Percentiles rank a stretch among this genome's conserved stretches.
Conservation (phyloP, 37 sponge, comb jelly and placozoan genomes). For the Chondrilla cf. caribensis region DNA sequence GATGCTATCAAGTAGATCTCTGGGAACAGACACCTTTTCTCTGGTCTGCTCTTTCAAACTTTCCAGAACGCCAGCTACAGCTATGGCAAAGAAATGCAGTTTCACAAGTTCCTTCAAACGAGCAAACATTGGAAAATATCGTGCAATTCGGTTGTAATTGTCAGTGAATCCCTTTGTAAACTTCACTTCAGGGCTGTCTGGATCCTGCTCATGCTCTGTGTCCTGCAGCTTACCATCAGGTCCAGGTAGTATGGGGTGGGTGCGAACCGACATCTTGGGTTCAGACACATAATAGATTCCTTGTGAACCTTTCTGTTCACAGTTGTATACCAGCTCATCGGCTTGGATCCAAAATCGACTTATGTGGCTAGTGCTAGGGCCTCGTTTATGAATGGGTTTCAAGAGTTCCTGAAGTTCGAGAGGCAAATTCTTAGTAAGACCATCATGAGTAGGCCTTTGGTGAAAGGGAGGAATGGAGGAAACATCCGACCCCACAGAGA, state of each 20-base stretch:
- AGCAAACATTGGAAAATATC: constrained; percentile 63
- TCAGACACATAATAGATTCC: constrained; percentile 6
- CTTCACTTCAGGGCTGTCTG: constrained; percentile 60
- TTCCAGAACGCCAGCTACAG: not conserved
- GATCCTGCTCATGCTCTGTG: constrained; percentile 36
- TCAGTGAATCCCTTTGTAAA: constrained; percentile 63
- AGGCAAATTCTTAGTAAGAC: constrained; percentile 47
- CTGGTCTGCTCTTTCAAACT: not conserved
- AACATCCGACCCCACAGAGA: constrained; percentile 69
- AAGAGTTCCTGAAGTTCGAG: constrained; percentile 32
- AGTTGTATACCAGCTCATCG: constrained; percentile 38
- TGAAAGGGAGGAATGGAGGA: constrained; percentile 67
- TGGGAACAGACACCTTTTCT: not conserved
- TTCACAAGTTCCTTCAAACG: constrained; percentile 52
- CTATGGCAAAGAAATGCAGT: constrained; percentile 35
- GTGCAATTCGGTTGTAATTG: constrained; percentile 44
- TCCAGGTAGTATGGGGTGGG: constrained; percentile 41
- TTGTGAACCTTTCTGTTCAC: not conserved
- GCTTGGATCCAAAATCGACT: constrained; percentile 75
- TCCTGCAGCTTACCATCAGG: constrained; percentile 59
- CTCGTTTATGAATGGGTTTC: constrained; percentile 49
- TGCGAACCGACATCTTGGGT: constrained; percentile 42
- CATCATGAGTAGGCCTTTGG: constrained; percentile 38
- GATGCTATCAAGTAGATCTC: not conserved
- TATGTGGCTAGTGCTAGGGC: not conserved